A percentile compares a stretch with the other conserved stretches of the same genome.
phyloP scores from a whole-genome alignment of 2,797 vertebrate genomes.

The Sternotherus odoratus region DNA sequence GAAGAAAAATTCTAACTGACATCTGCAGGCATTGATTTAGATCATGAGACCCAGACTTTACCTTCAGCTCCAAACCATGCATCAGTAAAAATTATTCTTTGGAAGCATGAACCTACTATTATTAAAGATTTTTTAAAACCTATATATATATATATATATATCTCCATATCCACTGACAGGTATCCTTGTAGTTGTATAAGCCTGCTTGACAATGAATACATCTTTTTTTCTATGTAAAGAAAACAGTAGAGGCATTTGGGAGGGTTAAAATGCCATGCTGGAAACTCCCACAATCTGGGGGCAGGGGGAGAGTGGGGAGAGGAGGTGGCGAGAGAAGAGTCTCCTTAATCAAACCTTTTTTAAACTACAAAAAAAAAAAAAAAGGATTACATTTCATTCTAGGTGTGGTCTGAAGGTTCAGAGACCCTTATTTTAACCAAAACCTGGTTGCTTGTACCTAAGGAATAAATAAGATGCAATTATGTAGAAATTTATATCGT shows the following conservation, averaged over 20 bases:
- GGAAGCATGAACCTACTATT: not conserved
- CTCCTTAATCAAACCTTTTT: not conserved
- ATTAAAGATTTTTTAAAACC: not conserved
- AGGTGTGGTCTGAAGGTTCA: not conserved
- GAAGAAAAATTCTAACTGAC: not conserved
- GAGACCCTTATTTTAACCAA: not conserved
- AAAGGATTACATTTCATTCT: not conserved
- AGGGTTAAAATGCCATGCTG: not conserved
- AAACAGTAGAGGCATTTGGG: not conserved
- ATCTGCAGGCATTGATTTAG: not conserved
- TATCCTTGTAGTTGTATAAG: too few relatives aligned
- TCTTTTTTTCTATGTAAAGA: too few relatives aligned
- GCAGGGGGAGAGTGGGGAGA: rapidly evolving
- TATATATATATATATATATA: too few relatives aligned
- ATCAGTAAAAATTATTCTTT: not conserved
- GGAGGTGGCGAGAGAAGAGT: not conserved
- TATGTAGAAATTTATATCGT: not conserved
- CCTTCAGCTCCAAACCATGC: not conserved
- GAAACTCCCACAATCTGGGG: not conserved
- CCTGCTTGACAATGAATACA: too few relatives aligned
- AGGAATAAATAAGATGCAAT: not conserved
- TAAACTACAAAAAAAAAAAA: not conserved
- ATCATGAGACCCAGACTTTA: not conserved
- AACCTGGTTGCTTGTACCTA: not conserved
- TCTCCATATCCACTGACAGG: too few relatives aligned